A percentile compares a stretch with the other conserved stretches of the same genome.
These are phyloP conservation scores for Halcyon badia DNA, from an alignment of 2,797 vertebrate genomes.

Conservation along the genomic window DNA sequence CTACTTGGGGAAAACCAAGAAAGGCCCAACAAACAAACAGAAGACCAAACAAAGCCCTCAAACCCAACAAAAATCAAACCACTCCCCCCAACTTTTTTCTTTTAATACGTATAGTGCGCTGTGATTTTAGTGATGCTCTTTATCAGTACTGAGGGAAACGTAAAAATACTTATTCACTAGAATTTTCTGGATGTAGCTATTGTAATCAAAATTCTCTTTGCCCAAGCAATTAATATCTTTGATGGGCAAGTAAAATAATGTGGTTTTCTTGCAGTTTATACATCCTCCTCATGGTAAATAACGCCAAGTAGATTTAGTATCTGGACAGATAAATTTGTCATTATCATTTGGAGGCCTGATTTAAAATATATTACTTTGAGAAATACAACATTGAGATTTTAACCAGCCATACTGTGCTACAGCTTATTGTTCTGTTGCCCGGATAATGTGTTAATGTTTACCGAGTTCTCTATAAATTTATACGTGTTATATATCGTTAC, in stretches of 20 bases:
- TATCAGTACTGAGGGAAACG: conserved; percentile 16
- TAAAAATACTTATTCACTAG: conserved; percentile 72
- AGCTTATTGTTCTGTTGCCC: conserved; percentile 65
- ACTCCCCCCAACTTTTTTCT: not conserved
- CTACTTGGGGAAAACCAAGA: not conserved
- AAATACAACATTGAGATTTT: conserved; percentile 62
- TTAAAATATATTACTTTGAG: conserved; percentile 76
- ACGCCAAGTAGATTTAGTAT: conserved; percentile 58
- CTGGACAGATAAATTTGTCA: conserved; percentile 54
- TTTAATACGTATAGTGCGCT: conserved; percentile 36
- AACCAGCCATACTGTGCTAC: conserved; percentile 53
- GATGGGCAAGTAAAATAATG: conserved; percentile 61
- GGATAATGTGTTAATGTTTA: conserved; percentile 58
- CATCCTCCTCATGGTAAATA: conserved; percentile 37
- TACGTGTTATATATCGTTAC: not conserved
- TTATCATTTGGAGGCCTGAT: conserved; percentile 54
- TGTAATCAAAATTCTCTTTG: conserved; percentile 68
- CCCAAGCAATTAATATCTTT: conserved; percentile 56
- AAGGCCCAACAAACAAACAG: not conserved
- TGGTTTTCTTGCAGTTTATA: conserved; percentile 5
- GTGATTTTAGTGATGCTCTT: conserved; percentile 59
- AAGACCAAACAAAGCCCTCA: not conserved
- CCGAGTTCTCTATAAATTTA: conserved; percentile 47
- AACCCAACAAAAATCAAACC: not conserved
- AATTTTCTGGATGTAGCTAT: conserved; percentile 75